These are phyloP conservation scores for Lottia scabra DNA, from an alignment of 2,888 invertebrate species.

Conservation along the genomic window DNA sequence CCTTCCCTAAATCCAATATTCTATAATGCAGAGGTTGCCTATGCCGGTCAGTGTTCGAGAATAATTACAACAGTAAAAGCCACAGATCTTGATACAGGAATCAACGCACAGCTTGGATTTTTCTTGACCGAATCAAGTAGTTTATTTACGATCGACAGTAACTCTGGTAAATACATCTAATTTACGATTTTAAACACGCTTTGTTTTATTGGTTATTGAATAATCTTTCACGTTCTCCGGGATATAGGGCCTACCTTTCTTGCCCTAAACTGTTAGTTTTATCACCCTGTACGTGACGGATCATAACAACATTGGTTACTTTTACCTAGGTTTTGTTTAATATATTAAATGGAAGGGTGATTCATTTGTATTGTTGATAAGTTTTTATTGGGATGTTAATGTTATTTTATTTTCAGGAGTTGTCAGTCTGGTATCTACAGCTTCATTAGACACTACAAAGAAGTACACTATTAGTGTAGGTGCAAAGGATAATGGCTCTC, in stretches of 20 bases:
- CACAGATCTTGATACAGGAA: constrained; percentile 25
- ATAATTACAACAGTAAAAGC: constrained; percentile 19
- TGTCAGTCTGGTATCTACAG: not conserved
- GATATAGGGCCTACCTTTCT: too few species aligned
- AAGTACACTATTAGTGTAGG: constrained; percentile 41
- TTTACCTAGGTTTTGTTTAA: too few species aligned
- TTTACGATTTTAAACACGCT: not conserved
- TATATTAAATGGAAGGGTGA: too few species aligned
- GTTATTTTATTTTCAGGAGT: not conserved
- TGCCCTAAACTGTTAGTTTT: too few species aligned
- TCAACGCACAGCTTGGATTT: constrained; percentile 33
- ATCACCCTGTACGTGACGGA: too few species aligned
- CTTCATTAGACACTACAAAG: constrained; percentile 28
- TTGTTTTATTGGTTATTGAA: too few species aligned
- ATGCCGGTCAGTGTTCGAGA: constrained; percentile 39
- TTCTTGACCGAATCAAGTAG: constrained; percentile 30
- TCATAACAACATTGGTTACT: too few species aligned
- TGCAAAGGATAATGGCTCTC: constrained; percentile 46
- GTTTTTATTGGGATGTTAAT: too few species aligned
- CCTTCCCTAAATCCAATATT: constrained; percentile 43
- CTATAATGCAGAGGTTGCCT: constrained; percentile 47
- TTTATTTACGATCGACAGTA: constrained; percentile 31
- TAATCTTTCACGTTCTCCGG: too few species aligned
- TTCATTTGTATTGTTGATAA: too few species aligned
- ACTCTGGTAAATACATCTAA: constrained; percentile 30